phyloP scores from a whole-genome alignment of 53 echinoderm and acorn worm species.

The Astropecten irregularis region DNA sequence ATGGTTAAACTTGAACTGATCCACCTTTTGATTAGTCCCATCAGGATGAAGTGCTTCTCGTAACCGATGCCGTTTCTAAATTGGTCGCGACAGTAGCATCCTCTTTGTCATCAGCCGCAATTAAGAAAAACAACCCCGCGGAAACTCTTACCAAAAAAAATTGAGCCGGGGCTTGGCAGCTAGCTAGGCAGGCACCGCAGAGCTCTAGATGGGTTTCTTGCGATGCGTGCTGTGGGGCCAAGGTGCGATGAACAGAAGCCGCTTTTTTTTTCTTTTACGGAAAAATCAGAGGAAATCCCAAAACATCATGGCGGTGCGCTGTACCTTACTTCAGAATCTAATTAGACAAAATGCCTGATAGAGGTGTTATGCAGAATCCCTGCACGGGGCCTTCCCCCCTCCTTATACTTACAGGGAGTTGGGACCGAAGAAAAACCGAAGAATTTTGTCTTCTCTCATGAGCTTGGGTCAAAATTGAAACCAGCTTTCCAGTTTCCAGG shows the following conservation, averaged over 20 bases:
- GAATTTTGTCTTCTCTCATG: too few relatives aligned
- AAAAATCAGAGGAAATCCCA: slow-evolving; percentile 42
- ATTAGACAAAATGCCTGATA: slow-evolving; percentile 18
- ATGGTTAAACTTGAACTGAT: too few relatives aligned
- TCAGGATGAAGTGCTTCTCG: slow-evolving; percentile 1
- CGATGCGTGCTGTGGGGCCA: background rate
- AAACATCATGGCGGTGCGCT: background rate
- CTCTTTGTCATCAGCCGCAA: slow-evolving; percentile 39
- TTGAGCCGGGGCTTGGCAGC: background rate
- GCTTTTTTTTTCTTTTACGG: background rate
- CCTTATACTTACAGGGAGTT: background rate
- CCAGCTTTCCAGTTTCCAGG: too few relatives aligned
- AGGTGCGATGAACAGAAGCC: slow-evolving; percentile 5
- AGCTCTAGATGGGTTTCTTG: too few relatives aligned
- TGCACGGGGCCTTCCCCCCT: too few relatives aligned
- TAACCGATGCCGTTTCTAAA: background rate
- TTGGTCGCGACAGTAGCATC: slow-evolving; percentile 34
- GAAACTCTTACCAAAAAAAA: background rate
- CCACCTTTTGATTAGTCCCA: background rate
- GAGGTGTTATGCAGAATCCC: background rate
- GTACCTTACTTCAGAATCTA: slow-evolving; percentile 33
- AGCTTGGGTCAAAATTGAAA: background rate
- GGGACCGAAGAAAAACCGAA: too few relatives aligned
- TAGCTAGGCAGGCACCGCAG: background rate
- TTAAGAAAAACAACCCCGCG: slow-evolving; percentile 26